Evolutionary conservation across 2,888 invertebrate species (phyloP).

Genomic region (Dexiosoma caninum): DNA sequence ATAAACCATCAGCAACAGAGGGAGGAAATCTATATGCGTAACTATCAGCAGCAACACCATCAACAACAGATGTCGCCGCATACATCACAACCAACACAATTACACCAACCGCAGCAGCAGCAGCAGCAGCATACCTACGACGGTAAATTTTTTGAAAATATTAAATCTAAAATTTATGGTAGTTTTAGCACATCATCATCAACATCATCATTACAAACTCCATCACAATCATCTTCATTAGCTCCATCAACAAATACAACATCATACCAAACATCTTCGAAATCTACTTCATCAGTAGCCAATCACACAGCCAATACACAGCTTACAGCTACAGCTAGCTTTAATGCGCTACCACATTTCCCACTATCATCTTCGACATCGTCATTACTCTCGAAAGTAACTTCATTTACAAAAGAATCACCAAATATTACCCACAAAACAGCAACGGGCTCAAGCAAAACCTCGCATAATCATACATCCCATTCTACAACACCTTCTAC

Average conservation of each 20-base stretch:
- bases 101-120: constrained; percentile 70
- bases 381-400: constrained; percentile 75
- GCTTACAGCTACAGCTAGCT: constrained; percentile 66
- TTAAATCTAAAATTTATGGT: constrained; percentile 76
- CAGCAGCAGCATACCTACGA: constrained; percentile 76
- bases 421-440: constrained; percentile 47
- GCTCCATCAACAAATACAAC: constrained; percentile 65
- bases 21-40: constrained; percentile 69
- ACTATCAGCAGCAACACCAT: constrained; percentile 66
- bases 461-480: constrained; percentile 64
- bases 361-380: constrained; percentile 76
- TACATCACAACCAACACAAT: constrained; percentile 55
- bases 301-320: constrained; percentile 65
- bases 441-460: constrained; percentile 62
- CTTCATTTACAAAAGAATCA: constrained; percentile 70
- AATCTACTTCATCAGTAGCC: constrained; percentile 68
- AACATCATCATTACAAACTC: constrained; percentile 51
- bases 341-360: constrained; percentile 75
- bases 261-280: constrained; percentile 37
- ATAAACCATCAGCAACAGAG: constrained; percentile 67
- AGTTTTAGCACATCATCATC: constrained; percentile 73
- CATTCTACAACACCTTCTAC: constrained; percentile 43
- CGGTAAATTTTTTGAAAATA: constrained; percentile 76
- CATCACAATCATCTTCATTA: constrained; percentile 42
- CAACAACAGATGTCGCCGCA: constrained; percentile 66